phyloP scores from a whole-genome alignment of 2,113 vertebrate genomes.

The Trichomycterus rosablanca region DNA sequence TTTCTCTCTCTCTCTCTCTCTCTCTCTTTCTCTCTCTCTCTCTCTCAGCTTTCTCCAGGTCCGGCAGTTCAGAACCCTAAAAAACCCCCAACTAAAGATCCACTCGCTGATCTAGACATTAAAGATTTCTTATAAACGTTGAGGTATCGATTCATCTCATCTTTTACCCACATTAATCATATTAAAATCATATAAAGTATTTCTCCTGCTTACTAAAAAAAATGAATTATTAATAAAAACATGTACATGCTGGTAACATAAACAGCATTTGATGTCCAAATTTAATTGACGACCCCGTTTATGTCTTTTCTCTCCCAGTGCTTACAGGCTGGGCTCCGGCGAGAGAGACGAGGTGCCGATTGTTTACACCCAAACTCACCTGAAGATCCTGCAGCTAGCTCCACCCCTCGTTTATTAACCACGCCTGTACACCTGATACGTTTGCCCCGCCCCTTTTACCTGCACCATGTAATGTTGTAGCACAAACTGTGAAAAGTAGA shows the following conservation, averaged over 20 bases:
- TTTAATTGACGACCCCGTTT: too few relatives aligned
- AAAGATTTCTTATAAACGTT: conserved; percentile 98
- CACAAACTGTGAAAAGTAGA: conserved; percentile 95
- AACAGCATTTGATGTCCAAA: too few relatives aligned
- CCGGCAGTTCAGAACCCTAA: conserved; percentile 91
- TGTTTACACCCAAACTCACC: conserved; percentile 68
- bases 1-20: too few relatives aligned
- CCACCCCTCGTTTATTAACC: conserved; percentile 55
- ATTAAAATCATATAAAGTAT: too few relatives aligned
- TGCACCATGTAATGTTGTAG: conserved; percentile 84
- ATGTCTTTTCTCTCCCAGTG: conserved; percentile 31
- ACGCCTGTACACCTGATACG: conserved; percentile 64
- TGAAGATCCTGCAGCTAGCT: conserved; percentile 73
- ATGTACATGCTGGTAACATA: too few relatives aligned
- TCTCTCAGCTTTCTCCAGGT: conserved; percentile 88
- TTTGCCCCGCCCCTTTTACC: conserved; percentile 52
- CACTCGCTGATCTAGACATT: conserved; percentile 97
- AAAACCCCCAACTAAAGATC: conserved; percentile 94
- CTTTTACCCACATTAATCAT: too few relatives aligned
- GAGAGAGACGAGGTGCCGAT: conserved; percentile 53
- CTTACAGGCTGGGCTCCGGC: conserved; percentile 21
- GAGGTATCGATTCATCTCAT: conserved; percentile 52
- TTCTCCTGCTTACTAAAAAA: too few relatives aligned
- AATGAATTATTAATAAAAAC: too few relatives aligned
- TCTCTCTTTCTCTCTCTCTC: too few relatives aligned